Evolutionary conservation across 2,797 vertebrate species (phyloP), one percentile per base, ranked within the genome.

Genomic region (Calcarius lapponicus): DNA sequence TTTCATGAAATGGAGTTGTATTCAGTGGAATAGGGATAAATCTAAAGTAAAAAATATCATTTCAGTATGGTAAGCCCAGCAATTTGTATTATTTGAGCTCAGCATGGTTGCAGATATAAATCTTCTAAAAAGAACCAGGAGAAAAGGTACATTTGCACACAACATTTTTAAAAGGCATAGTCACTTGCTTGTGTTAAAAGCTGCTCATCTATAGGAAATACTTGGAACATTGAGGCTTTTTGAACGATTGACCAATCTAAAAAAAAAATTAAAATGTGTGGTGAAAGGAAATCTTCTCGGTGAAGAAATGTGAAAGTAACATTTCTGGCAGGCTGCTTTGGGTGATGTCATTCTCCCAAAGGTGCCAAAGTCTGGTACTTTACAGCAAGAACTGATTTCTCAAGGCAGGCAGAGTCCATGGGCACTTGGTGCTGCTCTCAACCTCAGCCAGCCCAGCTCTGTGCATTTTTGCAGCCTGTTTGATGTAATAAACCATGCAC

Each of bases 301-400:
- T 96, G 91, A 86, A 97, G 94, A 97, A 97, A 97, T 36, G 86
- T 92, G 88, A 96, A 97, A 97, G 97, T 97, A 96, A 95, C 92
- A 81, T 97, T 97, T 98, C 97, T 98, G 98, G 98, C 97, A 97
- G 76, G 76, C 47, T 62, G 0, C 71, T 86, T 74, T 69, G 69
- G 93, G 91, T 98, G 97, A 98, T 97, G 97, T 98, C 97, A 98
- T 97, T 85, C 80, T 95, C 28, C 69, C 93, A 94, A 98, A 97
- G 97, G 97, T 98, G 96, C 95, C 96, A 80, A 97, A 97, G 95
- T 95, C 96, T 96, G 95, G 95, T 92, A 93, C 97, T 98, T 98
- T 97, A 96, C 97, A 97, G 94, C 95, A 75, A 96, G 90, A 96
- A 45, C 79, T 72, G 74, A 93, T 96, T 93, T 81, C 97, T 97